A percentile compares a stretch with the other conserved stretches of the same genome.
These are phyloP conservation scores for Corydoras maculifer DNA, from an alignment of 2,113 vertebrate species.

Conservation along the genomic window DNA sequence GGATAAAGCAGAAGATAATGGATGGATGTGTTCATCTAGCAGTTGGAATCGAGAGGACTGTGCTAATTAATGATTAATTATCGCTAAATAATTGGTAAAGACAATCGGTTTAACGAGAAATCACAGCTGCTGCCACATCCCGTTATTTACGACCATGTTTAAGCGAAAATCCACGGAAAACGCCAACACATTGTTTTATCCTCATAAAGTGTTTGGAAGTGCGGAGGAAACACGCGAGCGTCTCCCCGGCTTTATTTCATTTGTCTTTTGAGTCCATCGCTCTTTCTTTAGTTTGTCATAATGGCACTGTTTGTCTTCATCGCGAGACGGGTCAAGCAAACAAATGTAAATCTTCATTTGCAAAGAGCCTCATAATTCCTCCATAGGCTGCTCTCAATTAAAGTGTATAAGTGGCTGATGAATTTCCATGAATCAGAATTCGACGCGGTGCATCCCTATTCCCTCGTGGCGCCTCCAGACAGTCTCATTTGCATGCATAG, in stretches of 20 bases:
- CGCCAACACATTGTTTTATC: slow-evolving; percentile 1
- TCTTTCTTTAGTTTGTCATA: slow-evolving; percentile 3
- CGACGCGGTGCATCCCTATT: slow-evolving; percentile 44
- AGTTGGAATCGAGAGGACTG: no score
- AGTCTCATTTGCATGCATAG: slow-evolving; percentile 69
- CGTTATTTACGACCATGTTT: no score
- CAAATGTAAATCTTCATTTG: slow-evolving; percentile 15
- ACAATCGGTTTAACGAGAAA: no score
- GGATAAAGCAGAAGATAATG: no score
- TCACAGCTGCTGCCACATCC: no score
- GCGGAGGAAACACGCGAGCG: neutral
- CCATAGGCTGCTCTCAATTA: slow-evolving; percentile 42
- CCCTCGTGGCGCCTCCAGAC: slow-evolving; percentile 36
- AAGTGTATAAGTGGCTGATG: slow-evolving; percentile 48
- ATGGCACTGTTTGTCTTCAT: neutral
- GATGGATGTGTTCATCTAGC: no score
- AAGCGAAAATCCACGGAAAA: neutral
- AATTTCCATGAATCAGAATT: slow-evolving; percentile 44
- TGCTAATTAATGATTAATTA: no score
- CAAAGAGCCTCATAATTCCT: slow-evolving; percentile 35
- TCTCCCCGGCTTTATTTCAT: slow-evolving; percentile 4
- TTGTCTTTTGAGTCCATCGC: neutral
- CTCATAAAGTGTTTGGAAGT: neutral
- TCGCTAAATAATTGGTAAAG: no score
- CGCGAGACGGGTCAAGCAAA: neutral